Base-by-base conservation (phyloP, 2,888 invertebrate genomes). In the Ariolimax columbianus region DNA sequence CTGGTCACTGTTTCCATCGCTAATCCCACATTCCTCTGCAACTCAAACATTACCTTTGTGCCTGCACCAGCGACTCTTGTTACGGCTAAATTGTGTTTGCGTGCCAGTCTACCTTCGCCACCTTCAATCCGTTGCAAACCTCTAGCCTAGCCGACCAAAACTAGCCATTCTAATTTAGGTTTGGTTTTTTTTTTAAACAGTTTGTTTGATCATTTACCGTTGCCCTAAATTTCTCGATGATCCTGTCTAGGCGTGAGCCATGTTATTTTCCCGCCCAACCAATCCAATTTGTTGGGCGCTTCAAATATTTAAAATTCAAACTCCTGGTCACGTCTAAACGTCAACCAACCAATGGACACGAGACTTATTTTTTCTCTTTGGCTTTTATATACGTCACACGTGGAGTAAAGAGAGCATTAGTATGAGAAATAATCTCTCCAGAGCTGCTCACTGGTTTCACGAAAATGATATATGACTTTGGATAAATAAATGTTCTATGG, bases 271-370 rank as follows among this genome's bases (percentile, higher is more conserved):
- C 66, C 30, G 55, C 26, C 33, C 2, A 82, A 26, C 75, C 77
- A 55, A 63, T 51, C 75, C 75, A 1, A 2, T 47, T 33, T 47
- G 30, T 17, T 17, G 75, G 6, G n/a, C 6, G 47, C 30, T 75
- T 75, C 75, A 51, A 75, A 75, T 47, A 51, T 75, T 75, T 75
- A 40, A 75, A 75, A 75, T 75, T 75, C 33, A n/a, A 75, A 47
- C 47, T 11, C 40, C 17, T 33, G 4, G 30, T 19, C 30, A 36
- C 68, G 36, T 68, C 0, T 30, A 26, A 72, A 40, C 23, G 6
- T 19, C 26, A 4, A 26, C 26, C 26, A 19, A 6, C 72, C 40
- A 40, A 38, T 40, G 72, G 6, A 26, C 23, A n/a, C 40, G 19
- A 38, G 40, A 72, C 40, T 40, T 23, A 72, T 26, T 23, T 4